Evolutionary conservation across 1,140 invertebrate genomes (phyloP).

Genomic region (Conus ventricosus): DNA sequence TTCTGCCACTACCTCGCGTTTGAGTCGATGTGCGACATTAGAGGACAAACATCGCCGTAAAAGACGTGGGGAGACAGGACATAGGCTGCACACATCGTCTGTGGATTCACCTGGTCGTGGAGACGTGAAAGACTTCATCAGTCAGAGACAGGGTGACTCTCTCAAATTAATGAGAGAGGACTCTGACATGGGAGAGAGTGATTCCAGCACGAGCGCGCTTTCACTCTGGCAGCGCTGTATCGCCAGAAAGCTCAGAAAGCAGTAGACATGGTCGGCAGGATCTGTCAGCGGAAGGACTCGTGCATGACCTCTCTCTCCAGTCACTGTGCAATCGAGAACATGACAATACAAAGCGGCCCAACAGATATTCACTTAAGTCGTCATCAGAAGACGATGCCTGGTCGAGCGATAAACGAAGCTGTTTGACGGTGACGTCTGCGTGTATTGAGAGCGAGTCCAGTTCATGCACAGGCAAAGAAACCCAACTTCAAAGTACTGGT

Average conservation of each 20-base stretch:
- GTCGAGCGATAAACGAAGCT: not conserved
- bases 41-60: no score
- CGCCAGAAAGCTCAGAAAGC: not conserved
- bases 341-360: not conserved
- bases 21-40: no score
- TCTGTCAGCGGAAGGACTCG: not conserved
- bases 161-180: not conserved
- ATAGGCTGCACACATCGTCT: no score
- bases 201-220: not conserved
- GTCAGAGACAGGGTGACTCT: not conserved
- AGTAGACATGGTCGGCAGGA: not conserved
- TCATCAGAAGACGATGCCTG: not conserved
- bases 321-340: not conserved
- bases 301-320: not conserved
- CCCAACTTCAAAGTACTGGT: not conserved
- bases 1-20: no score
- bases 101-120: no score
- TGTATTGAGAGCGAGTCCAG: not conserved
- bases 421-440: not conserved
- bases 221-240: not conserved
- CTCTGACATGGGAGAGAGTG: not conserved
- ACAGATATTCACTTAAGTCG: not conserved
- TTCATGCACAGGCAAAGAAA: not conserved
- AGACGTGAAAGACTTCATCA: not conserved
- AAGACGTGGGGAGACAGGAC: no score